Conservation (phyloP, 2,113 vertebrate genomes). For the Thermophis baileyi region DNA sequence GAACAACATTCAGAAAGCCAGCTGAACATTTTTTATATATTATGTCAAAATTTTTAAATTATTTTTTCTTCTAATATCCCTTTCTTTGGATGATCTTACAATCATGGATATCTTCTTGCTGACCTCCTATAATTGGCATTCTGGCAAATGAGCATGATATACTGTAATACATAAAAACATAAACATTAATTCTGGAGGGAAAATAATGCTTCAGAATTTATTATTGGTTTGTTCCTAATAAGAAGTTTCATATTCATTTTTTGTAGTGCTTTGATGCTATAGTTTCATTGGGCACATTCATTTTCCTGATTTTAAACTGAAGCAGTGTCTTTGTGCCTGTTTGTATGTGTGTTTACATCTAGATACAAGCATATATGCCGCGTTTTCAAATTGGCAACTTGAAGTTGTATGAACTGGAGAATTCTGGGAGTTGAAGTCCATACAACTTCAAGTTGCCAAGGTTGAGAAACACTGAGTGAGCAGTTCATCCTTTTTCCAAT, state of each 20-base stretch:
- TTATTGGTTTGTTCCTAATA: slow-evolving; percentile 48
- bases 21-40: not conserved
- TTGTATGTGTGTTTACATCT: not conserved
- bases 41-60: not conserved
- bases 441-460: too few species aligned
- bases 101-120: not conserved
- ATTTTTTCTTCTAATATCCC: not conserved
- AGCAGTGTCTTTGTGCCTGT: slow-evolving; percentile 16
- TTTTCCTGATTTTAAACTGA: slow-evolving; percentile 39
- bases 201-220: slow-evolving; percentile 42
- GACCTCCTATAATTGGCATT: not conserved
- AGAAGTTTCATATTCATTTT: slow-evolving; percentile 40
- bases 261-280: slow-evolving; percentile 39
- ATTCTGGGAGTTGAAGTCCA: too few species aligned
- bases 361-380: not conserved
- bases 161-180: slow-evolving; percentile 20
- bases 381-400: too few species aligned
- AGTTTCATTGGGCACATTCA: slow-evolving; percentile 46
- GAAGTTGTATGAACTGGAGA: too few species aligned
- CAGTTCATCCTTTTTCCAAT: slow-evolving; percentile 18
- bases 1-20: not conserved
- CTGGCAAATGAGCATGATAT: not conserved
- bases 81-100: not conserved
- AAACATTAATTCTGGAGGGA: slow-evolving; percentile 32
- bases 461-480: not conserved